Evolutionary conservation across 2,113 vertebrate species (phyloP), one percentile per base, ranked within the genome.

Genomic region (Apus apus): DNA sequence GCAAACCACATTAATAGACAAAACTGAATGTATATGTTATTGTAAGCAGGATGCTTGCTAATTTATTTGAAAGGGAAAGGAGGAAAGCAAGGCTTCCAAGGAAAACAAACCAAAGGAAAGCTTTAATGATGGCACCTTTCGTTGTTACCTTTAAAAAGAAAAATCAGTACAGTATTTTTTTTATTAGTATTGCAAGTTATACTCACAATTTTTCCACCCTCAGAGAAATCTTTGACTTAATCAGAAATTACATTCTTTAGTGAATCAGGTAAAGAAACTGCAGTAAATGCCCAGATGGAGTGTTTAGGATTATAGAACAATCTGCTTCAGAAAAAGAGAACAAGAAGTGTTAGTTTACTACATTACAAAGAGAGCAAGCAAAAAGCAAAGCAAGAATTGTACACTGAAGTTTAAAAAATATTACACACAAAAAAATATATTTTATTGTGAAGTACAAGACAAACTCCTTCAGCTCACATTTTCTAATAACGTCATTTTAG

Each of bases 201-300:
- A 98, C 98, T 98, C 98, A 98, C 98, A 98, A 95, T 97, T 97
- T 77, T 91, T 94, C 83, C 94, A 95, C 97, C 96, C 98, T 97
- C 92, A 97, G 92, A 98, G 97, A 65, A 98, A 98, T 94, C 97
- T 97, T 95, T 98, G 96, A 96, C 92, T 97, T 96, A 98, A 96
- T 97, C 97, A 98, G 97, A 98, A 98, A 98, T 95, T 97, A 98
- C 43, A 98, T 93, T 98, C 97, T 97, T 97, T 98, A 98, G 96
- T 95, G 83, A 94, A 92, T 96, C 97, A 97, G 96, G 97, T 97
- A 98, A 98, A 98, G 97, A 98, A 97, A 98, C 92, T 96, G 97
- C 89, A 98, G 98, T 95, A 98, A 98, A 98, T 96, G 98, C 97
- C 97, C 96, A 94, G 97, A 98, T 81, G 98, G 90, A 96, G 93